Conservation (phyloP, 2,113 vertebrate species). For the Barbus barbus region DNA sequence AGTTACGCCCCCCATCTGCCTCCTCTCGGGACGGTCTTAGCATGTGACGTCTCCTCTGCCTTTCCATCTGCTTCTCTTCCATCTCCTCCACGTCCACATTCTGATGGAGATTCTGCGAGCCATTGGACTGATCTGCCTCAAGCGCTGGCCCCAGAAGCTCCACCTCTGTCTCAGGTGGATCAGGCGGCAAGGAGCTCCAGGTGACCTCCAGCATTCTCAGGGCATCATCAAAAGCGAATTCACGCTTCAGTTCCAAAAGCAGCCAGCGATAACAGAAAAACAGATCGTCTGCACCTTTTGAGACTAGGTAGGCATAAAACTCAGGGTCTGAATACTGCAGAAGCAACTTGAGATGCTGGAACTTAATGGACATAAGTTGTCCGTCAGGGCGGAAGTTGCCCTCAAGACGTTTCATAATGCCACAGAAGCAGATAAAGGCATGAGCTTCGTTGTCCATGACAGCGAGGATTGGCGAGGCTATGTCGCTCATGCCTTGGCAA, state of each 20-base stretch:
- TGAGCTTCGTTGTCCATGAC: conserved; percentile 95
- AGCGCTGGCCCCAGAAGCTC: conserved; percentile 78
- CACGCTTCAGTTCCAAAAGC: conserved; percentile 90
- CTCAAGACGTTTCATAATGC: conserved; percentile 89
- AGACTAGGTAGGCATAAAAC: conserved; percentile 86
- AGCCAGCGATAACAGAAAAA: conserved; percentile 97
- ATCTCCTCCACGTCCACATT: conserved; percentile 37
- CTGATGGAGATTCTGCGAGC: neutral
- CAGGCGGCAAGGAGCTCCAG: conserved; percentile 90
- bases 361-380: conserved; percentile 86
- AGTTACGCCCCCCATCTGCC: conserved; percentile 47
- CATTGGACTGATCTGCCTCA: conserved; percentile 51
- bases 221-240: conserved; percentile 92
- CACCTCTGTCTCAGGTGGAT: conserved; percentile 88
- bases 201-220: conserved; percentile 89
- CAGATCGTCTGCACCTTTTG: conserved; percentile 85
- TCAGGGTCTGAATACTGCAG: conserved; percentile 85
- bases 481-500: conserved; percentile 95
- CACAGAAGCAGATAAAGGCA: conserved; percentile 91
- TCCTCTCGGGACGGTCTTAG: conserved; percentile 78
- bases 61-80: conserved; percentile 58
- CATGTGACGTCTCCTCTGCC: conserved; percentile 75
- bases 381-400: conserved; percentile 89
- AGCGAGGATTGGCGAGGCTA: conserved; percentile 88
- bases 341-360: conserved; percentile 86